phyloP scores from a whole-genome alignment of 1,140 invertebrate species.

The Melipona quadrifasciata region DNA sequence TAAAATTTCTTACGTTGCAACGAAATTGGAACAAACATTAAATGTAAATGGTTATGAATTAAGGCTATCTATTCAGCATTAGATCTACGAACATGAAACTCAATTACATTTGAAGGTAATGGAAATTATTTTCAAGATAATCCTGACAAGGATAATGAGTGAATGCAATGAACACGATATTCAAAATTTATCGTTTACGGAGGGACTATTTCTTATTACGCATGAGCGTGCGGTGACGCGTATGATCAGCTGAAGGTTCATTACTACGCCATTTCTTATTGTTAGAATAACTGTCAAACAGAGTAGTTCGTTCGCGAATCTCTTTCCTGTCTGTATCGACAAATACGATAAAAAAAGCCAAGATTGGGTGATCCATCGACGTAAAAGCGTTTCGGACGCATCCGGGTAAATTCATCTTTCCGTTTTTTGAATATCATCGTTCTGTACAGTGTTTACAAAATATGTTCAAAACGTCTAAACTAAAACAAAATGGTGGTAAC shows the following conservation, averaged over 20 bases:
- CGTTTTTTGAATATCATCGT: neutral
- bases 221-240: conserved; percentile 46
- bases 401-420: conserved; percentile 73
- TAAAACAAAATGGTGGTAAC: conserved; percentile 43
- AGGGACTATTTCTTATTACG: conserved; percentile 40
- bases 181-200: neutral
- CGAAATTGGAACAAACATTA: neutral
- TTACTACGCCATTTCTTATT: conserved; percentile 67
- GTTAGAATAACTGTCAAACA: conserved; percentile 71
- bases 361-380: conserved; percentile 74
- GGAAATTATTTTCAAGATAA: neutral
- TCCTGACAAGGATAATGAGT: neutral
- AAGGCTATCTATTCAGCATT: neutral
- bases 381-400: conserved; percentile 76
- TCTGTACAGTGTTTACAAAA: neutral
- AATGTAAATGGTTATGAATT: neutral
- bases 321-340: conserved; percentile 64
- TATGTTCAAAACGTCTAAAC: neutral
- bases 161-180: neutral
- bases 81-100: neutral
- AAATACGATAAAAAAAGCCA: conserved; percentile 59
- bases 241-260: conserved; percentile 69
- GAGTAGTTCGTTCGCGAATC: conserved; percentile 32
- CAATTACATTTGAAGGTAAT: neutral
- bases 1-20: neutral